A percentile compares a stretch with the other conserved stretches of the same genome.
These are phyloP conservation scores for Saccostrea echinata DNA, from an alignment of 1,140 invertebrate genomes.

Conservation along the genomic window DNA sequence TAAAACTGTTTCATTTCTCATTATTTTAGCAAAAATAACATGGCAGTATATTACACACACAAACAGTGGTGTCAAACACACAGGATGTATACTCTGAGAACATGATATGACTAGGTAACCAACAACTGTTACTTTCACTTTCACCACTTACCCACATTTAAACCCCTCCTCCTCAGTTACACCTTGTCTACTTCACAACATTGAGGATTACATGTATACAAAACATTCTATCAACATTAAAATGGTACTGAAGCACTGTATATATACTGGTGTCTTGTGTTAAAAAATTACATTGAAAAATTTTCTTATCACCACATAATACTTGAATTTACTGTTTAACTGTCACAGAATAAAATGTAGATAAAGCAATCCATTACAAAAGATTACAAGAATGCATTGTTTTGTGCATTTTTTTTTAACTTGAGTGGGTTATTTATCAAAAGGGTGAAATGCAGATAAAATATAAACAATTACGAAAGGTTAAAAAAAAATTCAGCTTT, in stretches of 20 bases:
- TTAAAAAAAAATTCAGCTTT: too few species aligned
- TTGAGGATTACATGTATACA: not conserved
- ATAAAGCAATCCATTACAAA: too few species aligned
- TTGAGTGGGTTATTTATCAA: too few species aligned
- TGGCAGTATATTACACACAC: not conserved
- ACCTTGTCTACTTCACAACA: not conserved
- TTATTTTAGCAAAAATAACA: not conserved
- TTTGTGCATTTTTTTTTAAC: too few species aligned
- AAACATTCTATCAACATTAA: not conserved
- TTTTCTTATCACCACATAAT: not conserved
- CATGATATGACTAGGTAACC: constrained; percentile 12
- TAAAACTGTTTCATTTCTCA: too few species aligned
- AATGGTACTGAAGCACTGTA: not conserved
- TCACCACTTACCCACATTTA: not conserved
- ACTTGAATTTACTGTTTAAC: not conserved
- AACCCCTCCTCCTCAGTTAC: not conserved
- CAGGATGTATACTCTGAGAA: not conserved
- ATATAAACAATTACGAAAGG: too few species aligned
- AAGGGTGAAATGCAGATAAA: too few species aligned
- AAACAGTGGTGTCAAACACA: not conserved
- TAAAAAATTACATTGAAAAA: not conserved
- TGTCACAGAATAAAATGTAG: too few species aligned
- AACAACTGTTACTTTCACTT: constrained; percentile 13
- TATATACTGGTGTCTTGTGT: not conserved
- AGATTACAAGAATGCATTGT: too few species aligned